These are phyloP conservation scores for Orchesella cincta DNA, from an alignment of 1,140 invertebrate species.

Conservation along the genomic window DNA sequence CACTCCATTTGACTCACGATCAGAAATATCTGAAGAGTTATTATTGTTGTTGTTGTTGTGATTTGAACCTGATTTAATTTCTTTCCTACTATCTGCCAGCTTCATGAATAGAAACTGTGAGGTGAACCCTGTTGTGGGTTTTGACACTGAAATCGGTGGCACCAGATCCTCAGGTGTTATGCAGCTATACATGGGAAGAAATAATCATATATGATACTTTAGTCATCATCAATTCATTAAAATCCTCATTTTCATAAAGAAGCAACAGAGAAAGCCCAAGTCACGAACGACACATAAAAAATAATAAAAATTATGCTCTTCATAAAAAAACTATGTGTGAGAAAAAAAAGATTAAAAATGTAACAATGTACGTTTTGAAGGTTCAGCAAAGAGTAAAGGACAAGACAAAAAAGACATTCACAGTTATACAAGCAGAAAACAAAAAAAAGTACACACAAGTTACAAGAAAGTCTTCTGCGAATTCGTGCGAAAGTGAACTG, in stretches of 20 bases:
- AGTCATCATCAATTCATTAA: background rate
- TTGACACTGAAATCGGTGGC: slow-evolving; percentile 24
- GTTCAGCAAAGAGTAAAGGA: background rate
- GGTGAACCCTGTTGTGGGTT: slow-evolving; percentile 35
- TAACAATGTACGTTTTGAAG: background rate
- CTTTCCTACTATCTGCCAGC: slow-evolving; percentile 54
- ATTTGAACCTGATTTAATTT: slow-evolving; percentile 53
- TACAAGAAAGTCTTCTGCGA: background rate
- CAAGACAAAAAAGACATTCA: slow-evolving; percentile 3
- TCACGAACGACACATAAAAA: slow-evolving; percentile 23
- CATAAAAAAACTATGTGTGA: background rate
- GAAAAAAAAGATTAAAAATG: background rate
- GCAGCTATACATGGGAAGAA: slow-evolving; percentile 41
- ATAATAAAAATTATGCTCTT: background rate
- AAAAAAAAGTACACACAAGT: background rate
- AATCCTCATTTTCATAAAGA: background rate
- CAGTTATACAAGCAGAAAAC: background rate
- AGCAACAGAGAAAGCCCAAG: slow-evolving; percentile 47
- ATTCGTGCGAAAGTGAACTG: slow-evolving; percentile 21
- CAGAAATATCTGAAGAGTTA: slow-evolving; percentile 28
- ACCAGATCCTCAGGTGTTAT: slow-evolving; percentile 46
- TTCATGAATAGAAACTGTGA: slow-evolving; percentile 57
- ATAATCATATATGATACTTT: background rate
- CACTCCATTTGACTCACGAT: slow-evolving; percentile 35
- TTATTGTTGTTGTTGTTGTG: slow-evolving; percentile 50